These are phyloP conservation scores for Cyprinodon brontotheroides DNA, from an alignment of 2,113 vertebrate genomes.

Conservation along the genomic window DNA sequence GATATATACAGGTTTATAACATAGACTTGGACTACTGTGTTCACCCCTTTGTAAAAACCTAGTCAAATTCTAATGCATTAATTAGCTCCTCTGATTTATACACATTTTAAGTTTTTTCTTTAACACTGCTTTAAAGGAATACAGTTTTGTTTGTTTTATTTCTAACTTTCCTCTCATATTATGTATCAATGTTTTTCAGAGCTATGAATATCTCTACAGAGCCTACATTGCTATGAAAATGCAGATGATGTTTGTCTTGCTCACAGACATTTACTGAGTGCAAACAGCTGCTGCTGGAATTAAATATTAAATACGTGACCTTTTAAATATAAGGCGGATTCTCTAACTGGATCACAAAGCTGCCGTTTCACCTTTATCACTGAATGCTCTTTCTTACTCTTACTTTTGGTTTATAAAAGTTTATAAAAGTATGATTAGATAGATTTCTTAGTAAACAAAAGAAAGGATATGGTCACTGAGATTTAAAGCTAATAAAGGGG, in stretches of 20 bases:
- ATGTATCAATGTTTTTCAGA: not conserved
- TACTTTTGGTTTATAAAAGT: not conserved
- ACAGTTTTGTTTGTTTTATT: not conserved
- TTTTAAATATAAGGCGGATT: slow-evolving; percentile 36
- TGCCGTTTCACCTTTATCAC: not conserved
- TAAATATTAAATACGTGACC: slow-evolving; percentile 61
- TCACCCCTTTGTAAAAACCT: no score
- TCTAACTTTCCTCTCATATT: not conserved
- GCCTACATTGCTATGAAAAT: not conserved
- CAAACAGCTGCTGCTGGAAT: slow-evolving; percentile 42
- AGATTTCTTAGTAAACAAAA: not conserved
- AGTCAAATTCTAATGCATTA: no score
- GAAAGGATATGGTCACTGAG: not conserved
- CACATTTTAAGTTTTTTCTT: not conserved
- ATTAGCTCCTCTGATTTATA: no score
- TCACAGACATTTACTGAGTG: slow-evolving; percentile 23
- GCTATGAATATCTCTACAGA: not conserved
- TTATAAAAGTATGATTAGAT: no score
- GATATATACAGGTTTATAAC: not conserved
- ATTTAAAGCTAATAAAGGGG: not conserved
- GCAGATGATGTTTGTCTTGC: slow-evolving; percentile 25
- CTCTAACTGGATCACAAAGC: slow-evolving; percentile 1
- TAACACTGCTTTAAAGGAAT: not conserved
- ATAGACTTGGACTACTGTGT: not conserved
- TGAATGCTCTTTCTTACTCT: not conserved